Conservation (phyloP, 2,888 invertebrate species). For the Aethes cnicana region DNA sequence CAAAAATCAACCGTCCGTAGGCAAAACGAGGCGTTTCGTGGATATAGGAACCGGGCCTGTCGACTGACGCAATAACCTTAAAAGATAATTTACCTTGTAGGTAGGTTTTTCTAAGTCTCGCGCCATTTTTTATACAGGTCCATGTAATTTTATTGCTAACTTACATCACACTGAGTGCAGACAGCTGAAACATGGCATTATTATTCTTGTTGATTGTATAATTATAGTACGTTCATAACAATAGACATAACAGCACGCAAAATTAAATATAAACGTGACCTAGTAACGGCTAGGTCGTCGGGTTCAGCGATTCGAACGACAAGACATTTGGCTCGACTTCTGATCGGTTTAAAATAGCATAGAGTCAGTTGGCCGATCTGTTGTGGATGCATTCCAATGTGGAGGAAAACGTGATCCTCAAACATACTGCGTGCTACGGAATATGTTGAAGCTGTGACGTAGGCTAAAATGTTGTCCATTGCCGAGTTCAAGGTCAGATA, state of each 20-base stretch:
- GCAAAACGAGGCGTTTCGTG: too few species aligned
- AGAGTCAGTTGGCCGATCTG: slow-evolving; percentile 34
- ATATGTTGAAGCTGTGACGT: slow-evolving; percentile 34
- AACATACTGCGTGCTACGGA: slow-evolving; percentile 40
- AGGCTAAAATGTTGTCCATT: slow-evolving; percentile 53
- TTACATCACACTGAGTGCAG: slow-evolving; percentile 44
- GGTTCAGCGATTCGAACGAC: slow-evolving; percentile 7
- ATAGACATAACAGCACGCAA: slow-evolving; percentile 8
- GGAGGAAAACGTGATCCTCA: slow-evolving; percentile 47
- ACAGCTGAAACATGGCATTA: slow-evolving; percentile 6
- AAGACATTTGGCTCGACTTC: slow-evolving; percentile 17
- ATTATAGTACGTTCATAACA: slow-evolving; percentile 4
- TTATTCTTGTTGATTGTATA: slow-evolving; percentile 5
- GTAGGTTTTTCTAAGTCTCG: not conserved
- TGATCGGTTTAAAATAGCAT: slow-evolving; percentile 31
- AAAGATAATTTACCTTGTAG: not conserved
- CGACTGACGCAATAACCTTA: not conserved
- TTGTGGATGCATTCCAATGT: slow-evolving; percentile 51
- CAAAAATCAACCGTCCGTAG: too few species aligned
- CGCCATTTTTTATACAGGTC: slow-evolving; percentile 18
- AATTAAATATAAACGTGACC: slow-evolving; percentile 15
- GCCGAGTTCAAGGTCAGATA: slow-evolving; percentile 43
- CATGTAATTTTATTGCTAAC: slow-evolving; percentile 47
- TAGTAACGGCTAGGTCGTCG: slow-evolving; percentile 2
- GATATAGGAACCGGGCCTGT: too few species aligned